Base-by-base conservation (phyloP, 2,797 vertebrate species). In the Gymnopithys bicolor region DNA sequence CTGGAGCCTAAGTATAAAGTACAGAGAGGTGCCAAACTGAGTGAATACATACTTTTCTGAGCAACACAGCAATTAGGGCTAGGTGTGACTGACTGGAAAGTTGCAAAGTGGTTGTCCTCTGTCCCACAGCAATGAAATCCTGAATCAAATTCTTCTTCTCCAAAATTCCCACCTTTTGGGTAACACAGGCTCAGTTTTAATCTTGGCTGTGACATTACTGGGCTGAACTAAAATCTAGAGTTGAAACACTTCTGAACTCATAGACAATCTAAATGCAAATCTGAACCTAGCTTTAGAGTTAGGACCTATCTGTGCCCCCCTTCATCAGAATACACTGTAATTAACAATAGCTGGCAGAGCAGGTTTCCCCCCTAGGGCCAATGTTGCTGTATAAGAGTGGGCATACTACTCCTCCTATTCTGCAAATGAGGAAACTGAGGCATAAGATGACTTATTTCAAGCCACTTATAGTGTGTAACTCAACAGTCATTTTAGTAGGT, bases 391-490 rank as follows among this genome's bases (percentile, higher is more conserved):
- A 4, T 45, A 46, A 70, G 48, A 87, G 52, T 16, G 21, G 63
- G 32, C 1, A 3, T 51, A n/a, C 17, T 66, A 11, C 83, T 93
- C 77, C 37, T 75, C 24, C n/a, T 78, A 1, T 43, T 81, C 85
- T 84, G 19, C 33, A 86, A 70, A 70, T 22, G 41, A 85, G 60
- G 64, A 87, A 95, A 84, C 33, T 3, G 12, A 90, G 46, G 83
- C 51, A 81, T 19, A 11, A 75, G 16, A 9, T 62, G 19, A 41
- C 46, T 91, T 64, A 25, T 87, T 85, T 89, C 51, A 87, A 80
- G 53, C 22, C 24, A 21, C 23, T 59, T 55, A 3, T 0, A 51
- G 3, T 27, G 10, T 0, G 0, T 46, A 79, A 33, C 52, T 60
- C 33, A 53, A 33, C 45, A 74, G n/a, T 58, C 58, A 71, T 80